Base-by-base conservation (phyloP, 2,113 vertebrate genomes). In the Clinocottus analis region DNA sequence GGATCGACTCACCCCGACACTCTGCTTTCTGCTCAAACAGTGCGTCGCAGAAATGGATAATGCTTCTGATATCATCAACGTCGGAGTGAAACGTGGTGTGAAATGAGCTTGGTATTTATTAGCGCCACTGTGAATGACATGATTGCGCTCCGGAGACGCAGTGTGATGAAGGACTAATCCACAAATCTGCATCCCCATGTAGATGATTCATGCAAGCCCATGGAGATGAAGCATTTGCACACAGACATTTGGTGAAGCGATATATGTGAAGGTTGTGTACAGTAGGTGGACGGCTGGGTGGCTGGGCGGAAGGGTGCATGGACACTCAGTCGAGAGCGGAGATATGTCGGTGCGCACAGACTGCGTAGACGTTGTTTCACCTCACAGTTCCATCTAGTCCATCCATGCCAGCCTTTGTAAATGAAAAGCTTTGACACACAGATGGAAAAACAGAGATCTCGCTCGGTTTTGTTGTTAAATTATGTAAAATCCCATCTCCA, bases 61-160 rank as follows among this genome's bases (percentile, higher is more conserved):
- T 84, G 72, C 79, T 45, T 77, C 70, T 41, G 77, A 86, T 86
- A 90, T 82, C 76, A 84, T 89, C 88, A 77, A 86, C 90, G 86
- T 75, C 64, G 14, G 77, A 82, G 82, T 72, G 77, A 91, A 79
- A 86, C 76, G 56, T 63, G 78, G 81, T 82, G 69, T 75, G 82
- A 90, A 90, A 91, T 79, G 83, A 90, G 87, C 80, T 77, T 47
- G 60, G 61, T 90, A 82, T 94, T 93, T 84, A 85, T 90, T 91
- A 89, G 84, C 58, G 7, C 49, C 79, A 56, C 71, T 27, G 82
- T 88, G 85, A 91, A 90, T 92, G 90, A 89, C 90, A 87, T 90
- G 90, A 92, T 91, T 91, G 90, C 86, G 84, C 90, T 88, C 91
- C 25, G 62, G 89, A 85, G 89, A 85, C 66, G 70, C 33, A 63